Evolutionary conservation across 2,113 vertebrate genomes (phyloP).

Genomic region (Neofelis nebulosa): DNA sequence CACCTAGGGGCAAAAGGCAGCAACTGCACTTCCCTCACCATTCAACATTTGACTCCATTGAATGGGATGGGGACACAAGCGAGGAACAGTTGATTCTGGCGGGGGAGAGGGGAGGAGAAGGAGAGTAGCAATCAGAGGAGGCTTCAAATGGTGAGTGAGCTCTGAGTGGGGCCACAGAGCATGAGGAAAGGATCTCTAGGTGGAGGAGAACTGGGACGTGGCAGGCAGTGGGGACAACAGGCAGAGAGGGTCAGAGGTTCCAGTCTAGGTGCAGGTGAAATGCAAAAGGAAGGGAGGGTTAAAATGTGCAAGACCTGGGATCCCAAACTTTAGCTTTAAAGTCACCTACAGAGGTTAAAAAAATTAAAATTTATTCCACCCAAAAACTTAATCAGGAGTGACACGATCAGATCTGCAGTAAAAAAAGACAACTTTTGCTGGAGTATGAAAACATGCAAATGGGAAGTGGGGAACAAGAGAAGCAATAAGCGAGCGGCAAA

Average conservation of each 20-base stretch:
- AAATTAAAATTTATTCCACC: not conserved
- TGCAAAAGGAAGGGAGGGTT: not conserved
- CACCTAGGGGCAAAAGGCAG: conserved; percentile 33
- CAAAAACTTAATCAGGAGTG: not conserved
- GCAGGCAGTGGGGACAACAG: not conserved
- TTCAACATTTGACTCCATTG: not conserved
- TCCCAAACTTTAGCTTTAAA: not conserved
- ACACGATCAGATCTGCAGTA: not conserved
- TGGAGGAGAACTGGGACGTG: not conserved
- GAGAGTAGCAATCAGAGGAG: not conserved
- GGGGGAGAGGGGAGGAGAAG: not conserved
- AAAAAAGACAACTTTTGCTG: not conserved
- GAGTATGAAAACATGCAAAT: not conserved
- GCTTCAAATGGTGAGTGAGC: not conserved
- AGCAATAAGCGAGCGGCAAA: not conserved
- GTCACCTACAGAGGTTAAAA: not conserved
- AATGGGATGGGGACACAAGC: conserved; percentile 13
- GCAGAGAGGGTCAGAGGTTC: not conserved
- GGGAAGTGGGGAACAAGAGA: not conserved
- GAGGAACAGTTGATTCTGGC: not conserved
- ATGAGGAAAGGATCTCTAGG: not conserved
- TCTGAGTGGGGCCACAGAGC: not conserved
- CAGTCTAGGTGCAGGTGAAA: not conserved
- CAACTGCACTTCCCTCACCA: not conserved
- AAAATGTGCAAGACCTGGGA: not conserved